These are phyloP conservation scores for Amiota mariae DNA, from an alignment of 2,888 invertebrate species.

Conservation along the genomic window DNA sequence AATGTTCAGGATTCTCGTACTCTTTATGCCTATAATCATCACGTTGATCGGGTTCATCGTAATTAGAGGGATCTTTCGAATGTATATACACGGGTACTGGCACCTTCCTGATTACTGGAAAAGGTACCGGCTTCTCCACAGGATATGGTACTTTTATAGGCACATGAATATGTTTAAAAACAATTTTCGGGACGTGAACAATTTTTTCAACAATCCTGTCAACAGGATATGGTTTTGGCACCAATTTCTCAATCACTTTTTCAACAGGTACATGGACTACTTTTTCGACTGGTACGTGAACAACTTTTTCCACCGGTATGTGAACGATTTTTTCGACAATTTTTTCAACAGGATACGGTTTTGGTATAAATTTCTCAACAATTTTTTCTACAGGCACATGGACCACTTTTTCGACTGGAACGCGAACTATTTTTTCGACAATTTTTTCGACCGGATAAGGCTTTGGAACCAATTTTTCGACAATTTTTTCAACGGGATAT, in stretches of 20 bases:
- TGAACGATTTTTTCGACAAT: constrained; percentile 75
- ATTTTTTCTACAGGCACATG: constrained; percentile 69
- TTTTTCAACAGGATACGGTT: constrained; percentile 67
- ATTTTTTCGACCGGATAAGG: constrained; percentile 67
- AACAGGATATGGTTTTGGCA: constrained; percentile 72
- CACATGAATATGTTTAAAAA: constrained; percentile 63
- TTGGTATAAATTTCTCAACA: constrained; percentile 70
- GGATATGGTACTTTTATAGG: constrained; percentile 64
- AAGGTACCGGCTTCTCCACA: constrained; percentile 56
- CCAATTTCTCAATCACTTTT: constrained; percentile 66
- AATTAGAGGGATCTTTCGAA: constrained; percentile 71
- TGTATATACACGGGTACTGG: constrained; percentile 72
- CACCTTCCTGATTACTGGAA: constrained; percentile 73
- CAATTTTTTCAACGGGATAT: constrained; percentile 69
- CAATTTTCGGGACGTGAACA: constrained; percentile 75
- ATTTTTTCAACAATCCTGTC: constrained; percentile 74
- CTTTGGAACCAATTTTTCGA: constrained; percentile 70
- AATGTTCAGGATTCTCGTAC: constrained; percentile 41
- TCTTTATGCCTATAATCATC: constrained; percentile 45
- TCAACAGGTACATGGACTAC: constrained; percentile 64
- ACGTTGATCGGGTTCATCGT: constrained; percentile 51
- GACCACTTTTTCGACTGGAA: constrained; percentile 73
- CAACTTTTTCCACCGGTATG: constrained; percentile 72
- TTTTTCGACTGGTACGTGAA: constrained; percentile 74
- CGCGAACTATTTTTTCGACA: constrained; percentile 75